phyloP scores from a whole-genome alignment of 2,888 invertebrate genomes.

The Agriopis aurantiaria region DNA sequence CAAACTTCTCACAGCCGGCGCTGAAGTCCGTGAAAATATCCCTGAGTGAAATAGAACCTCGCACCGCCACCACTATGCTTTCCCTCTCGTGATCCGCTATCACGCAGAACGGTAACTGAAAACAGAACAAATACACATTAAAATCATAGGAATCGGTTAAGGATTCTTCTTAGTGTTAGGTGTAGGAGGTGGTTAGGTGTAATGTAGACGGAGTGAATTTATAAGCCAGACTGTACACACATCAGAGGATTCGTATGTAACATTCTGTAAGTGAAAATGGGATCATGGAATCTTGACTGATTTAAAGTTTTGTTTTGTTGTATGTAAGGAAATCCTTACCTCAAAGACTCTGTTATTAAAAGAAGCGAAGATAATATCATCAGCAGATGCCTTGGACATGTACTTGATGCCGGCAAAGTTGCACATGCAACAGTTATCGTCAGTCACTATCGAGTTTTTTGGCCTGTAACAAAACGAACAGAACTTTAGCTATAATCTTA shows the following conservation, averaged over 20 bases:
- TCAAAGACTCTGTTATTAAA: slow-evolving; percentile 95
- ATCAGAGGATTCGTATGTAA: too few species aligned
- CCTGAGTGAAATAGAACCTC: slow-evolving; percentile 94
- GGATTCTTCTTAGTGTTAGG: too few species aligned
- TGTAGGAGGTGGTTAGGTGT: too few species aligned
- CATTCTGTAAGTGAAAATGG: too few species aligned
- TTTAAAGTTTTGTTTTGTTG: too few species aligned
- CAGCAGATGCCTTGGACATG: slow-evolving; percentile 90
- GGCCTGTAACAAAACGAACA: slow-evolving; percentile 61
- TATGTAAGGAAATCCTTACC: slow-evolving; percentile 73
- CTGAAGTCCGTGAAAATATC: slow-evolving; percentile 95
- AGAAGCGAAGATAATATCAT: slow-evolving; percentile 94
- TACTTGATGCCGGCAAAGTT: slow-evolving; percentile 94
- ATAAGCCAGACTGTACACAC: too few species aligned
- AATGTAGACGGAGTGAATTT: too few species aligned
- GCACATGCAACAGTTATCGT: slow-evolving; percentile 96
- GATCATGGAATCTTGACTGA: too few species aligned
- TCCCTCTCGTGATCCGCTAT: slow-evolving; percentile 93
- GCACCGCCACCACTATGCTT: slow-evolving; percentile 92
- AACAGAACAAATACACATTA: slow-evolving; percentile 9
- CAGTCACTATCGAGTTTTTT: slow-evolving; percentile 89
- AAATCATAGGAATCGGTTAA: not conserved
- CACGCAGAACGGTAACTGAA: slow-evolving; percentile 94
- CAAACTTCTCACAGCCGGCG: slow-evolving; percentile 91
- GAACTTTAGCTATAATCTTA: not conserved